Evolutionary conservation across 2,888 invertebrate species (phyloP).

Genomic region (Cantharis flavilabris): DNA sequence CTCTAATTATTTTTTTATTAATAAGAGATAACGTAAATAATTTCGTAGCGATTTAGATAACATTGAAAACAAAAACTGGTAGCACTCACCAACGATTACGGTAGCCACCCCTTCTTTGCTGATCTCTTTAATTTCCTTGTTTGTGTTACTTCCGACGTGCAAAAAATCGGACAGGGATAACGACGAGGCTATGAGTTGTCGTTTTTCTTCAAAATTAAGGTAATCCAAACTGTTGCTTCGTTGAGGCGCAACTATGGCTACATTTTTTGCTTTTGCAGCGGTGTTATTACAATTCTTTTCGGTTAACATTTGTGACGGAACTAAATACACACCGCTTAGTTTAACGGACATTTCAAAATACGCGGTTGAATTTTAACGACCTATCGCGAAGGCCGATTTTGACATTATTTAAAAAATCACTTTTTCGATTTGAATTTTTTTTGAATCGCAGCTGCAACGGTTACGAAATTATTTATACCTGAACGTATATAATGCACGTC

Average conservation of each 20-base stretch:
- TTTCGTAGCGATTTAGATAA: neutral
- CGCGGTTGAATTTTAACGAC: neutral
- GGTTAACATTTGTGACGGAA: conserved; percentile 46
- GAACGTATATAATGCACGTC: conserved; percentile 6
- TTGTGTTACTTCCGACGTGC: conserved; percentile 44
- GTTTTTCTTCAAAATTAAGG: conserved; percentile 89
- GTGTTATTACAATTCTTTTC: conserved; percentile 39
- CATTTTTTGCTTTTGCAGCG: conserved; percentile 58
- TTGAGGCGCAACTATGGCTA: conserved; percentile 72
- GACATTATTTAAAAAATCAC: neutral
- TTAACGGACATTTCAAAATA: conserved; percentile 44
- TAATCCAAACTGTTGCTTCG: conserved; percentile 86
- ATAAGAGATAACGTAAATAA: neutral
- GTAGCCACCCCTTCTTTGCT: conserved; percentile 48
- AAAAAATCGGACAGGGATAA: conserved; percentile 82
- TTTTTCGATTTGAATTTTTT: neutral
- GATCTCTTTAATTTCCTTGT: conserved; percentile 47
- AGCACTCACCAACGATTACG: conserved; percentile 52
- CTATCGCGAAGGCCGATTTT: neutral
- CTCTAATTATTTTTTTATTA: neutral
- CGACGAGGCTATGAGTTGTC: conserved; percentile 87
- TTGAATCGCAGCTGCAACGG: neutral
- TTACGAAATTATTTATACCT: neutral
- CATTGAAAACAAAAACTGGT: neutral
- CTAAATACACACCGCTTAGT: conserved; percentile 46